A percentile compares a stretch with the other conserved stretches of the same genome.
phyloP scores from a whole-genome alignment of 2,113 vertebrate species.

The Galemys pyrenaicus region DNA sequence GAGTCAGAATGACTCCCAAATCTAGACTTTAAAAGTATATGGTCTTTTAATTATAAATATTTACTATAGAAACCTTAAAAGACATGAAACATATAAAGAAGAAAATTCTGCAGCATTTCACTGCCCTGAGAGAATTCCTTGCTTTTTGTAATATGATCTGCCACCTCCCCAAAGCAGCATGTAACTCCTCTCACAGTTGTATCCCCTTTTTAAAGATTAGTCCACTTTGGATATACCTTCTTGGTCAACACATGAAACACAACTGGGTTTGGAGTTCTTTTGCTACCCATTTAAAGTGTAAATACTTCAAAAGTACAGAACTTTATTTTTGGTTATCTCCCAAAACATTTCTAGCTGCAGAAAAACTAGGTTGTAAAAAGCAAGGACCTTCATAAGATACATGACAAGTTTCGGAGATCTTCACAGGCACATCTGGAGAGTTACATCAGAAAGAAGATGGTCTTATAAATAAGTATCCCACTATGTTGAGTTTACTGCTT shows the following conservation, averaged over 20 bases:
- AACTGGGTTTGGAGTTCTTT: slow-evolving; percentile 25
- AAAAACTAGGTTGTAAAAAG: slow-evolving; percentile 21
- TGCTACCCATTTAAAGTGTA: neutral
- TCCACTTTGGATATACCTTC: neutral
- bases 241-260: slow-evolving; percentile 11
- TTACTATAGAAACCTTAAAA: slow-evolving; percentile 4
- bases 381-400: neutral
- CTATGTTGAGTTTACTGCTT: neutral
- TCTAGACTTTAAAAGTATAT: slow-evolving; percentile 38
- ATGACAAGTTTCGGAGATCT: neutral
- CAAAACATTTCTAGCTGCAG: neutral
- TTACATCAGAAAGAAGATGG: neutral
- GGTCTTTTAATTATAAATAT: neutral
- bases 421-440: neutral
- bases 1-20: slow-evolving; percentile 40
- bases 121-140: neutral
- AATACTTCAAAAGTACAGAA: slow-evolving; percentile 1
- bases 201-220: neutral
- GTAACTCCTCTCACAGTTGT: neutral
- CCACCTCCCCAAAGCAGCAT: neutral
- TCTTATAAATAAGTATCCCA: neutral
- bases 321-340: neutral
- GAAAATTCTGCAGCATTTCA: neutral
- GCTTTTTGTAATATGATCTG: neutral
- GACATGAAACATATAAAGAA: neutral